phyloP scores from a whole-genome alignment of 2,113 vertebrate species.

The Myrmophylax atrothorax region DNA sequence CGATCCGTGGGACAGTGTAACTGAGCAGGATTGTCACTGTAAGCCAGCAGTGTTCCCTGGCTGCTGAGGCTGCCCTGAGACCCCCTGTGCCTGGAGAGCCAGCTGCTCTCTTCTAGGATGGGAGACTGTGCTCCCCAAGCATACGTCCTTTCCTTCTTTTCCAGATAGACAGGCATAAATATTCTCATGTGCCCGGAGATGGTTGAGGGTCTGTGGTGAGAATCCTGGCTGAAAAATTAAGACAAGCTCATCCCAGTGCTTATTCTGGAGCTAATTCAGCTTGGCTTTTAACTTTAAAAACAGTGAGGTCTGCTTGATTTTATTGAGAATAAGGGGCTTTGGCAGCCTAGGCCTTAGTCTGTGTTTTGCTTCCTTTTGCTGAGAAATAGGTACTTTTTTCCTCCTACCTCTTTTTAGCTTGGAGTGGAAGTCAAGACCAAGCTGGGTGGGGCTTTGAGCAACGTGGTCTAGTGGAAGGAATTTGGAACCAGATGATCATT shows the following conservation, averaged over 20 bases:
- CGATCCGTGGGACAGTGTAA: background rate
- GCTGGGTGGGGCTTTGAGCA: background rate
- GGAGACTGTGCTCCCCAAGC: background rate
- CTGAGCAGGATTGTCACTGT: background rate
- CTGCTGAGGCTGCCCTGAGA: background rate
- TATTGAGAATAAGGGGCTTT: background rate
- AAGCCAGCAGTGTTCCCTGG: background rate
- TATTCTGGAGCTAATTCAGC: background rate
- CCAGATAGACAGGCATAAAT: background rate
- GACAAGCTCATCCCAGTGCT: background rate
- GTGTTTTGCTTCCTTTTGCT: background rate
- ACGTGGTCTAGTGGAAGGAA: background rate
- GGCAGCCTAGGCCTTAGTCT: background rate
- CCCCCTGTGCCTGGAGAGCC: background rate
- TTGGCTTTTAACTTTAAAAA: background rate
- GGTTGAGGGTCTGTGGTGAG: accelerated
- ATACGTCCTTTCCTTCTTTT: background rate
- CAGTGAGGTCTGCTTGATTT: background rate
- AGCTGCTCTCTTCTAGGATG: background rate
- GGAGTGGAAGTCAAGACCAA: background rate
- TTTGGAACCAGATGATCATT: background rate
- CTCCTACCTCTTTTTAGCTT: background rate
- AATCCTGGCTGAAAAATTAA: background rate
- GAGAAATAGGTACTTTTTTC: background rate
- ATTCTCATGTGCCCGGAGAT: background rate